Evolutionary conservation across 2,888 invertebrate genomes (phyloP).

Genomic region (Luffia ferchaultella): DNA sequence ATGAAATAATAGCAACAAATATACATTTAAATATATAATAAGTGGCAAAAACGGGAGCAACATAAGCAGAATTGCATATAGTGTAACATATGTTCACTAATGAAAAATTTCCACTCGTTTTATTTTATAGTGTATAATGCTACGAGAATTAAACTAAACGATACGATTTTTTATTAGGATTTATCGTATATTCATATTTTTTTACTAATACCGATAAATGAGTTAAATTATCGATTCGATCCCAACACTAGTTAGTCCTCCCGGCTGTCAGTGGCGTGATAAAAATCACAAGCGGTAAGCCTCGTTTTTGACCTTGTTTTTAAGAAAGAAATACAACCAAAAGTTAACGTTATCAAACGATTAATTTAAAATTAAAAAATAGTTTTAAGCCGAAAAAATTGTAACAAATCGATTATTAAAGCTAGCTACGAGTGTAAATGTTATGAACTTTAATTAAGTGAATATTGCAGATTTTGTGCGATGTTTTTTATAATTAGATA

Average conservation of each 20-base stretch:
- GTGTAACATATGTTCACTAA: too few relatives aligned
- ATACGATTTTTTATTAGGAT: too few relatives aligned
- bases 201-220: not conserved
- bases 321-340: constrained; percentile 65
- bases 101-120: too few relatives aligned
- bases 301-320: constrained; percentile 27
- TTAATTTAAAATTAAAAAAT: constrained; percentile 57
- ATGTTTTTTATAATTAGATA: constrained; percentile 68
- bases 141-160: too few relatives aligned
- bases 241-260: not conserved
- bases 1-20: too few relatives aligned
- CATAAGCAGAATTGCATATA: too few relatives aligned
- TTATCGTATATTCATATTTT: too few relatives aligned
- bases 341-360: constrained; percentile 56
- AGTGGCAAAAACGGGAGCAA: too few relatives aligned
- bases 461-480: constrained; percentile 64
- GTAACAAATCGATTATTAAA: constrained; percentile 66
- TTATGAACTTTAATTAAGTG: constrained; percentile 59
- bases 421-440: constrained; percentile 66
- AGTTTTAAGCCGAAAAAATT: constrained; percentile 57
- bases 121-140: too few relatives aligned
- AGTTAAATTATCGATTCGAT: not conserved
- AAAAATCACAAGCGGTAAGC: not conserved
- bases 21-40: too few relatives aligned
- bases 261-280: not conserved